These are phyloP conservation scores for Cossypha dichroa DNA, from an alignment of 2,797 vertebrate genomes.

Conservation along the genomic window DNA sequence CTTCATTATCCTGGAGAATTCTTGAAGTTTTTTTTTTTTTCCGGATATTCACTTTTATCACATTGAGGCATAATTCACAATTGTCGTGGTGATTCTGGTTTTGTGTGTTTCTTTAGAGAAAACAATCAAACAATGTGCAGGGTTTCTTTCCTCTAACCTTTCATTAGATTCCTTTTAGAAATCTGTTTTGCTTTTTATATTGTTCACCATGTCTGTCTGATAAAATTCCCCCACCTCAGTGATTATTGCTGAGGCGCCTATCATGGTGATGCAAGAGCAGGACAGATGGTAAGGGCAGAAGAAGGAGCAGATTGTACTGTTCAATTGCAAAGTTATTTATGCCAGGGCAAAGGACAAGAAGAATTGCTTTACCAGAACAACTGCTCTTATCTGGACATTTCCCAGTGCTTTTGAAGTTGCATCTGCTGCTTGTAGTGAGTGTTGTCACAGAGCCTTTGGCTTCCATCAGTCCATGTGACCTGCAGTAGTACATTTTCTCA, in stretches of 20 bases:
- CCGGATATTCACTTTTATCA: background rate
- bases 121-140: background rate
- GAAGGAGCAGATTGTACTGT: background rate
- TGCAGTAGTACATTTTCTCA: background rate
- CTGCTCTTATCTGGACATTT: background rate
- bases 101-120: background rate
- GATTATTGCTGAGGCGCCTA: background rate
- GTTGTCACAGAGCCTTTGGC: background rate
- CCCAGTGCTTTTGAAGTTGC: conserved; percentile 1
- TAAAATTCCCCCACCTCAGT: background rate
- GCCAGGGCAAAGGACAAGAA: background rate
- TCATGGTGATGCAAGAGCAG: background rate
- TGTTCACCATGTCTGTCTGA: background rate
- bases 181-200: background rate
- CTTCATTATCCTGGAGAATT: background rate
- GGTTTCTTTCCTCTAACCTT: background rate
- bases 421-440: background rate
- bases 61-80: background rate
- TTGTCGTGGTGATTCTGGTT: background rate
- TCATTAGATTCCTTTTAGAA: background rate
- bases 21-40: background rate
- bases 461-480: background rate
- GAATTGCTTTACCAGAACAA: conserved; percentile 6
- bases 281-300: background rate
- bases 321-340: background rate